These are phyloP conservation scores for Leptocoma aspasia DNA, from an alignment of 2,113 vertebrate genomes.

Conservation along the genomic window DNA sequence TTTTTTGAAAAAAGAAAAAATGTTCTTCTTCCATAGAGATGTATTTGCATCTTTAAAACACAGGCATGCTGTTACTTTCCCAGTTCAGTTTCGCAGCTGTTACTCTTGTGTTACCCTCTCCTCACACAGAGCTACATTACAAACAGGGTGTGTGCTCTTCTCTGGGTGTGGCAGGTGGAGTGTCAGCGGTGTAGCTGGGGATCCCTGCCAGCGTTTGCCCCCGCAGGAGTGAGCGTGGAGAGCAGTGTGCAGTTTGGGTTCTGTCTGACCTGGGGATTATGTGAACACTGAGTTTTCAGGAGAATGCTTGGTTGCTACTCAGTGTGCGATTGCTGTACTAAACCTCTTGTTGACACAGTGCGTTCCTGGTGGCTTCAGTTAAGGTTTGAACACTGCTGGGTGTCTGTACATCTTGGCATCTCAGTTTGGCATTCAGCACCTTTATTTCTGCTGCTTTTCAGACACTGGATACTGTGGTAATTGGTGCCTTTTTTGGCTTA, in stretches of 20 bases:
- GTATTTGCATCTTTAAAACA: not conserved
- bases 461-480: not conserved
- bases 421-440: not conserved
- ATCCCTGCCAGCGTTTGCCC: not conserved
- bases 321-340: not conserved
- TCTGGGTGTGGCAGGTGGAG: not conserved
- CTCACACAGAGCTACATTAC: fast-evolving
- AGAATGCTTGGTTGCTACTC: not conserved
- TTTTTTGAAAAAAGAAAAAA: not conserved
- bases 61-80: not conserved
- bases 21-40: not conserved
- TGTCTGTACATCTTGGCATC: not conserved
- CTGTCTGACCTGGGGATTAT: not conserved
- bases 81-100: fast-evolving
- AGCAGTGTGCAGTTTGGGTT: not conserved
- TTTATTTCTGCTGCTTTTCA: not conserved
- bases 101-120: not conserved
- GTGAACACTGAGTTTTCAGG: not conserved
- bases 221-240: not conserved
- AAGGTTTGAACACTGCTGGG: not conserved
- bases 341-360: not conserved
- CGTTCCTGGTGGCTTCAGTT: not conserved
- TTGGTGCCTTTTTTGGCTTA: not conserved
- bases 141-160: not conserved
- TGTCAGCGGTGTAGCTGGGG: not conserved